Evolutionary conservation across 2,797 vertebrate species (phyloP).

Genomic region (Enteromius viviparus): DNA sequence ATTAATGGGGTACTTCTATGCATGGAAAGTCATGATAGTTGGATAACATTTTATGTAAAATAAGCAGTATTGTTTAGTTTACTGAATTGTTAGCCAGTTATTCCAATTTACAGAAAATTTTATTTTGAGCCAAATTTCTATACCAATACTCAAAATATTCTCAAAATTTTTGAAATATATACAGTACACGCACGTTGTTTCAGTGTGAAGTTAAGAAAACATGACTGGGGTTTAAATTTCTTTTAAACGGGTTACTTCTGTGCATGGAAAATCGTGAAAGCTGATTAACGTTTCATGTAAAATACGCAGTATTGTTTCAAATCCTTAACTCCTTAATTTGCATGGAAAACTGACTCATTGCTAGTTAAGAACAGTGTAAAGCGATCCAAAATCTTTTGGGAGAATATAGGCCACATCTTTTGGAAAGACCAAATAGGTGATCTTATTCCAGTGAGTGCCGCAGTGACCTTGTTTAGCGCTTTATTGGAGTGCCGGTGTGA

Average conservation of each 20-base stretch:
- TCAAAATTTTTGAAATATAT: not conserved
- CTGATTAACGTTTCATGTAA: not conserved
- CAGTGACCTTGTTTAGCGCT: constrained; percentile 81
- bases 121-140: not conserved
- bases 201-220: not conserved
- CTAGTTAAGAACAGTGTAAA: not conserved
- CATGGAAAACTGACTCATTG: no score
- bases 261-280: not conserved
- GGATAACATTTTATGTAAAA: no score
- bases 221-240: not conserved
- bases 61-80: no score
- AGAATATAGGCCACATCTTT: not conserved
- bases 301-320: not conserved
- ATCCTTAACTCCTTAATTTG: not conserved
- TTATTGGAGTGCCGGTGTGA: constrained; percentile 76
- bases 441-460: constrained; percentile 79
- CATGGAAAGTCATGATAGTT: no score
- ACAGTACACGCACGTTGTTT: not conserved
- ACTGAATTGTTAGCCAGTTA: not conserved
- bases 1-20: no score
- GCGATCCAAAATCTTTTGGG: constrained; percentile 10
- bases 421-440: constrained; percentile 64
- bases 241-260: not conserved
- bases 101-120: not conserved
- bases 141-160: not conserved